These are phyloP conservation scores for Nematolebias whitei DNA, from an alignment of 2,113 vertebrate genomes.

Conservation along the genomic window DNA sequence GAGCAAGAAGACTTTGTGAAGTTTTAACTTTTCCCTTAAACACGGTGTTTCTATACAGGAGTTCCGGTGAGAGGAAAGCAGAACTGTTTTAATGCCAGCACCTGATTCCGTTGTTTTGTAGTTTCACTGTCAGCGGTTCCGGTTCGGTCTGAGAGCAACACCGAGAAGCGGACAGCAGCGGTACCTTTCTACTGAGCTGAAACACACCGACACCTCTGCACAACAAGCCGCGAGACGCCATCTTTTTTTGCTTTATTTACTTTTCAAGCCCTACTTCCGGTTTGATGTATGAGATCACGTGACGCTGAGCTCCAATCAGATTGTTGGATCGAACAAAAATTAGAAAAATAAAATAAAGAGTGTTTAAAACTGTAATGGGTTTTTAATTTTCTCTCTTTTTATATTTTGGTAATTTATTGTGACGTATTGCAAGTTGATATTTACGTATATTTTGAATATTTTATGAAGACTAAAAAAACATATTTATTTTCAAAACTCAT, in stretches of 20 bases:
- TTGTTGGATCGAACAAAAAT: too few species aligned
- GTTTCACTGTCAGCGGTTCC: constrained; percentile 66
- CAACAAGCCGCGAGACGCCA: constrained; percentile 54
- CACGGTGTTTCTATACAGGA: rapidly evolving
- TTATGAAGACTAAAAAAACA: too few species aligned
- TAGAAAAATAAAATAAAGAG: too few species aligned
- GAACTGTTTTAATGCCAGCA: constrained; percentile 4
- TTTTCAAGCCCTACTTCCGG: constrained; percentile 30
- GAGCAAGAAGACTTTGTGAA: background rate
- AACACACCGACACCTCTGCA: constrained; percentile 9
- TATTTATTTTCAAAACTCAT: too few species aligned
- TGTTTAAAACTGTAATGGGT: too few species aligned
- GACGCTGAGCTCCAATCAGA: background rate
- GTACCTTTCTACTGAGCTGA: constrained; percentile 5
- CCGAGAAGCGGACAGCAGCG: constrained; percentile 18
- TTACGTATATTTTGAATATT: too few species aligned
- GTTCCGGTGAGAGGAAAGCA: background rate
- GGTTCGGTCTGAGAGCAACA: constrained; percentile 39
- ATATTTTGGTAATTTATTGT: too few species aligned
- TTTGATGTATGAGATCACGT: background rate
- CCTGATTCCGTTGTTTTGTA: constrained; percentile 72
- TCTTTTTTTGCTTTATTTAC: constrained; percentile 20
- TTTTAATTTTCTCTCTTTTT: too few species aligned
- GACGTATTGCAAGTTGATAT: too few species aligned
- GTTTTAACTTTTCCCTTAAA: background rate